Evolutionary conservation across 2,113 vertebrate genomes (phyloP), one percentile per base, ranked within the genome.

Genomic region (Ursus arctos): DNA sequence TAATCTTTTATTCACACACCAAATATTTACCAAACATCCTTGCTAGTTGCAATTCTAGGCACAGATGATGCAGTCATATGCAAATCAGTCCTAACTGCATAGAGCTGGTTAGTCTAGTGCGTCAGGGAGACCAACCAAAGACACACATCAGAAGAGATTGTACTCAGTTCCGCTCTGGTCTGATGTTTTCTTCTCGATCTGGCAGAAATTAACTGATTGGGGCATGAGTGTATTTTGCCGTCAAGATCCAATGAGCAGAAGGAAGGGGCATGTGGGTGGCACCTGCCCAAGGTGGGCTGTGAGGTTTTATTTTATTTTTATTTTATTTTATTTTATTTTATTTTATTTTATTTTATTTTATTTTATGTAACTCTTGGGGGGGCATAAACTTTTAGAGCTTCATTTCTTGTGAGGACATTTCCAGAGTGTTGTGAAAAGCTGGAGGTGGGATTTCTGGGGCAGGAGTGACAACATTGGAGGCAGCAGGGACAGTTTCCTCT

Each of bases 31-130:
- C 19, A 19, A 55, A n/a, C 15, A 74, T 13, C 4, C 13, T 71
- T 22, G 16, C 65, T 49, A 1, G n/a, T 77, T 6, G 19, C 33
- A 72, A 10, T 43, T 65, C 21, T 67, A 47, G 76, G 51, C 21
- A 33, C 2, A 4, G 26, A 2, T 59, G 36, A n/a, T 13, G 7
- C 12, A 33, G 10, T 57, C 9, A 86, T 9, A 53, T 43, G 6
- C 14, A 26, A 26, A 26, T 7, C 4, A 0, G 1, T 55, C 24
- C 31, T n/a, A n/a, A 4, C 1, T 9, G n/a, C 2, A 2, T 1
- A 33, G 47, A 83, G 19, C 31, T 31, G 36, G 12, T 0, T 0
- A 26, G 49, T 31, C 33, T 0, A 6, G 51, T 19, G 4, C n/a
- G 36, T 14, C 3, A 2, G 12, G 1, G 33, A 59, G 47, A 21